These are phyloP conservation scores for Caerostris darwini DNA, from an alignment of 1,140 invertebrate species.

Conservation along the genomic window DNA sequence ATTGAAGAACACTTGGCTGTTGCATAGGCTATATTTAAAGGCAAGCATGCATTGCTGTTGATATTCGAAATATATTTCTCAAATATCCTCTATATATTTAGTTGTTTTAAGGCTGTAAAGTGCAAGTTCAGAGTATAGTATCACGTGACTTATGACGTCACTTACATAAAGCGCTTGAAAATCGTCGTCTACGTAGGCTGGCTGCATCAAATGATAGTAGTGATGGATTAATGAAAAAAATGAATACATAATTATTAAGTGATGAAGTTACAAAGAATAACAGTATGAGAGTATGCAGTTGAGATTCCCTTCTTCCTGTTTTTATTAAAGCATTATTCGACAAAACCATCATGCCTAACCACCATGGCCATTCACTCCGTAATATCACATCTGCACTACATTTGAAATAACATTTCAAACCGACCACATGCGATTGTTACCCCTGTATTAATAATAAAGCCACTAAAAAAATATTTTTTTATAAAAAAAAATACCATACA, in stretches of 20 bases:
- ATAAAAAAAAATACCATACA: not conserved
- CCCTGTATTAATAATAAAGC: not conserved
- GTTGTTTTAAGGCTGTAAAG: not conserved
- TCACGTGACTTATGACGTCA: not conserved
- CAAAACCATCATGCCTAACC: slow-evolving; percentile 3
- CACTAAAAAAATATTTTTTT: not conserved
- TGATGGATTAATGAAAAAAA: not conserved
- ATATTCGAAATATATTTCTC: not conserved
- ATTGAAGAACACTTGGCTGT: not conserved
- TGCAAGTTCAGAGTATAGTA: not conserved
- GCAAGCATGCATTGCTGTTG: not conserved
- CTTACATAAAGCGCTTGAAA: not conserved
- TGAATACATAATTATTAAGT: not conserved
- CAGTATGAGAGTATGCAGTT: not conserved
- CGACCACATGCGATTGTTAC: not conserved
- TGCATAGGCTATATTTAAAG: not conserved
- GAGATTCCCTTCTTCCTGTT: not conserved
- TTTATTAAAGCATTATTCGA: not conserved
- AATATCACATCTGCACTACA: slow-evolving; percentile 27
- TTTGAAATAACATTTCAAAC: not conserved
- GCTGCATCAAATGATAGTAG: not conserved
- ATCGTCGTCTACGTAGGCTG: not conserved
- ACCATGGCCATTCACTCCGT: not conserved
- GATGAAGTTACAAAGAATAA: not conserved
- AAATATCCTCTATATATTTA: not conserved